These are phyloP conservation scores for Astatoreochromis straeleni DNA, from an alignment of 2,113 vertebrate species.

Conservation along the genomic window DNA sequence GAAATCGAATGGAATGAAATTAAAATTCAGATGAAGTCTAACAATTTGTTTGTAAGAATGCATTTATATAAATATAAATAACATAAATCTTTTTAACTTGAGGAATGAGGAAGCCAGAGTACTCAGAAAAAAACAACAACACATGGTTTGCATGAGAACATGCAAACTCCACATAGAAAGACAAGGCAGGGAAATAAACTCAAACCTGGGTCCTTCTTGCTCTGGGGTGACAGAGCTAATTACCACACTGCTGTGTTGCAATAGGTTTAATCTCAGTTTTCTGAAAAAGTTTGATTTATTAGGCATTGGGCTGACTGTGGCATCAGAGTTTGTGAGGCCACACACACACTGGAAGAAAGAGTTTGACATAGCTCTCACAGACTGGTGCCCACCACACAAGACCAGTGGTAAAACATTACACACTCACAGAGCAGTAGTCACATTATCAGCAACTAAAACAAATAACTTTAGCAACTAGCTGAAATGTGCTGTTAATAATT, in stretches of 20 bases:
- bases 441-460: not conserved
- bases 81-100: not conserved
- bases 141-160: not conserved
- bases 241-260: not conserved
- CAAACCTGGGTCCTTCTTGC: not conserved
- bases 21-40: not conserved
- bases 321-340: not conserved
- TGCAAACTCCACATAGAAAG: not conserved
- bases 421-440: not conserved
- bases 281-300: not conserved
- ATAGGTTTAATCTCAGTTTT: not conserved
- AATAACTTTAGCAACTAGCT: not conserved
- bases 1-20: not conserved
- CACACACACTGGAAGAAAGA: not conserved
- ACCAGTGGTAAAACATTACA: not conserved
- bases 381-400: not conserved
- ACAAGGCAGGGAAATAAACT: not conserved
- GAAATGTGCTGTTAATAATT: not conserved
- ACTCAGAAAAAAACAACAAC: not conserved
- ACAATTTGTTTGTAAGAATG: not conserved
- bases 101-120: not conserved
- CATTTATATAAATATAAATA: not conserved
- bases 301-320: not conserved
- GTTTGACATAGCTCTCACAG: not conserved
- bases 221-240: not conserved